Conservation (phyloP, 1,140 invertebrate species). For the Charaxes varanes region DNA sequence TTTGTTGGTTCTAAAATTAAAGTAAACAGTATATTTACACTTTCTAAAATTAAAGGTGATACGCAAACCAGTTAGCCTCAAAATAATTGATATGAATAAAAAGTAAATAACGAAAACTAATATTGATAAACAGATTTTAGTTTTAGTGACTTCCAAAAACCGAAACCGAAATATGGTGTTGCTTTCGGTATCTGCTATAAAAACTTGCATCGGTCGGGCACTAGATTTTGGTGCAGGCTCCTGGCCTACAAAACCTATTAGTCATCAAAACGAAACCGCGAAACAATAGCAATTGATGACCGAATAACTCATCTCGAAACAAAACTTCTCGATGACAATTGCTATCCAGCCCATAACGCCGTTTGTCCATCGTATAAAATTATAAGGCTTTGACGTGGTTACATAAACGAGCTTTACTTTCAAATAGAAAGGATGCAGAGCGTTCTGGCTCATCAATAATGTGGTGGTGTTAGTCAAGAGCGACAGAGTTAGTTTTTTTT, state of each 20-base stretch:
- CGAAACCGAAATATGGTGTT: too few species aligned
- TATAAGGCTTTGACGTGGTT: constrained; percentile 15
- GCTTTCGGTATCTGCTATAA: too few species aligned
- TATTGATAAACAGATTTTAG: too few species aligned
- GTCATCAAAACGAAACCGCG: constrained; percentile 1
- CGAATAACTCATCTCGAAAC: constrained; percentile 2
- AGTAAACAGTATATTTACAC: too few species aligned
- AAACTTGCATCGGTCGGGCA: too few species aligned
- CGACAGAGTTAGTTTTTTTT: not conserved
- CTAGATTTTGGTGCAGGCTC: too few species aligned
- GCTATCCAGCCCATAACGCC: not conserved
- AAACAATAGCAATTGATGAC: constrained; percentile 1
- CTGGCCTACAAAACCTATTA: not conserved
- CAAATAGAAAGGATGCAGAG: constrained; percentile 18
- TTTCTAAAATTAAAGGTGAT: too few species aligned
- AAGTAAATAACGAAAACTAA: too few species aligned
- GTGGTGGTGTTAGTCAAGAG: not conserved
- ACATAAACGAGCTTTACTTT: constrained; percentile 17
- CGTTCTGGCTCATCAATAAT: constrained; percentile 8
- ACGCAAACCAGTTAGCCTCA: too few species aligned
- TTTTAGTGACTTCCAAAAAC: too few species aligned
- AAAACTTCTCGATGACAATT: constrained; percentile 3
- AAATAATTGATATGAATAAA: too few species aligned
- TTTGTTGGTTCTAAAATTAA: too few species aligned
- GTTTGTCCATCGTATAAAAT: constrained; percentile 4